Conservation (phyloP, 2,888 invertebrate genomes). For the Mongoloraphidia duomilia region DNA sequence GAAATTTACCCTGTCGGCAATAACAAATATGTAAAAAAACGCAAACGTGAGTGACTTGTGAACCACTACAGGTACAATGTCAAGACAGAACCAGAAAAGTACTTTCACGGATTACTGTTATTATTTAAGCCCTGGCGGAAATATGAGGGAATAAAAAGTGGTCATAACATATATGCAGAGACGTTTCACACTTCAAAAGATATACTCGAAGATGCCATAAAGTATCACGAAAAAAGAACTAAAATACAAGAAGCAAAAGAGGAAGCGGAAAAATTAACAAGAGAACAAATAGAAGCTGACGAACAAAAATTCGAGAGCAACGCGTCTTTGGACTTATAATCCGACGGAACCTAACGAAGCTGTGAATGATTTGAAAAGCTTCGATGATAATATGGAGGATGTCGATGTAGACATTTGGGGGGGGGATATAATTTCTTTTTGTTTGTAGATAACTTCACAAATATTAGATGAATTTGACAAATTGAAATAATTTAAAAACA, state of each 20-base stretch:
- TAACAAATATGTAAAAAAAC: conserved; percentile 16
- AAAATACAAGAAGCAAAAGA: conserved; percentile 9
- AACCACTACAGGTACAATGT: conserved; percentile 18
- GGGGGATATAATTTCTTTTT: no score
- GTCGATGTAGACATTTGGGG: conserved; percentile 11
- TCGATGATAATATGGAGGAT: conserved; percentile 11
- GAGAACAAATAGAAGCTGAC: conserved; percentile 6
- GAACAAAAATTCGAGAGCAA: conserved; percentile 2
- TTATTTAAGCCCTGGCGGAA: conserved; percentile 18
- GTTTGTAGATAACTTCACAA: no score
- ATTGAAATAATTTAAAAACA: no score
- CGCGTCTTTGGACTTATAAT: conserved; percentile 3
- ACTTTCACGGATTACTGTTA: conserved; percentile 16
- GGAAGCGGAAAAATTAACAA: conserved; percentile 5
- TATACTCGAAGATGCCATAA: conserved; percentile 10
- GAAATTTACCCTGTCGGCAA: no score
- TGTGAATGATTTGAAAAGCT: conserved; percentile 15
- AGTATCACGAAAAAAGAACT: conserved; percentile 9
- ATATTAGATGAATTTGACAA: no score
- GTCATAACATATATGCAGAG: conserved; percentile 14
- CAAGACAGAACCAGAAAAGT: conserved; percentile 18
- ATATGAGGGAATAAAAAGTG: conserved; percentile 14
- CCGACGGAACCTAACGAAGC: conserved; percentile 12
- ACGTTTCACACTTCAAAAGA: conserved; percentile 12
- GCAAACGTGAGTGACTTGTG: conserved; percentile 17